Percentiles rank a stretch among this genome's conserved stretches.
phyloP scores from a whole-genome alignment of 2,113 vertebrate species.

The Columba livia region DNA sequence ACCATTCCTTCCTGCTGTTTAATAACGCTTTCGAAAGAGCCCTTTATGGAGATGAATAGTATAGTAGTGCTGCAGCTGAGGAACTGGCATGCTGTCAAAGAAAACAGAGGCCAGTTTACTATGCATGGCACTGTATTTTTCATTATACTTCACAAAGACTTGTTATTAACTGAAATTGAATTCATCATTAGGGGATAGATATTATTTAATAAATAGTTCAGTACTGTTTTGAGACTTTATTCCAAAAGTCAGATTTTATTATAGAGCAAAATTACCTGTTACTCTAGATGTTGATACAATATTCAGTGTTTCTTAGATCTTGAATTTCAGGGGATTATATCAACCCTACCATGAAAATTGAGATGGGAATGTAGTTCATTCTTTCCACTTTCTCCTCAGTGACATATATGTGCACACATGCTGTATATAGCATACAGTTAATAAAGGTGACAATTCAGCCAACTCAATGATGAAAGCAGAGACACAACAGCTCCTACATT shows the following conservation, averaged over 20 bases:
- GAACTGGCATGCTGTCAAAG: constrained; percentile 70
- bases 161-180: constrained; percentile 73
- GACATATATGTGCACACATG: not conserved
- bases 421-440: not conserved
- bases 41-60: constrained; percentile 78
- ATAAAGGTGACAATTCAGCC: not conserved
- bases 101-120: constrained; percentile 66
- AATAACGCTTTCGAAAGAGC: constrained; percentile 65
- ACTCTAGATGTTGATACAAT: not conserved
- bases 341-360: not conserved
- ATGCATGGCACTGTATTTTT: constrained; percentile 66
- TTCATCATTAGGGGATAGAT: constrained; percentile 62
- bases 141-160: constrained; percentile 59
- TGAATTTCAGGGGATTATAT: not conserved
- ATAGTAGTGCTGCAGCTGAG: constrained; percentile 52
- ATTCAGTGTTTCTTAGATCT: not conserved
- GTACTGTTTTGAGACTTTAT: not conserved
- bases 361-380: not conserved
- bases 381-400: not conserved
- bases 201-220: constrained; percentile 55
- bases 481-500: not conserved
- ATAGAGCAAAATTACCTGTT: not conserved
- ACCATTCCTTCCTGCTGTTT: constrained; percentile 73
- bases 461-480: not conserved
- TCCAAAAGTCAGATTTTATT: not conserved